Percentiles rank a stretch among this genome's conserved stretches.
phyloP scores from a whole-genome alignment of 2,888 invertebrate species.

The Mythimna loreyi region DNA sequence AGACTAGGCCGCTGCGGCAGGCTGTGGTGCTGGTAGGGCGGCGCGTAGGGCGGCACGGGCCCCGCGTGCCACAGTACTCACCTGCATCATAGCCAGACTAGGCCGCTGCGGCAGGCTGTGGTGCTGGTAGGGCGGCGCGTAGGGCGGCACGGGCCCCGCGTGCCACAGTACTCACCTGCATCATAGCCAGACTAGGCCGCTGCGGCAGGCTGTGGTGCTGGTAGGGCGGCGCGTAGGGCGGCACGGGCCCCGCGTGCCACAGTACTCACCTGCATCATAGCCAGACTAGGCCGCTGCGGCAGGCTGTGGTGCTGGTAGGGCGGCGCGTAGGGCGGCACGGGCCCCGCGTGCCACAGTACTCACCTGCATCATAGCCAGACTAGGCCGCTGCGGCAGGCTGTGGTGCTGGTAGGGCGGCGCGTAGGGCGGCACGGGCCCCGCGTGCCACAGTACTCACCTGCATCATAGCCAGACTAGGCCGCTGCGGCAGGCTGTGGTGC shows the following conservation, averaged over 20 bases:
- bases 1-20: constrained; percentile 93
- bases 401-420: constrained; percentile 94
- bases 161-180: constrained; percentile 92
- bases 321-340: constrained; percentile 92
- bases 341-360: constrained; percentile 62
- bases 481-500: constrained; percentile 92
- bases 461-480: constrained; percentile 96
- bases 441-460: constrained; percentile 90
- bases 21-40: constrained; percentile 95
- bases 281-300: constrained; percentile 93
- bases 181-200: constrained; percentile 95
- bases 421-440: constrained; percentile 91
- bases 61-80: constrained; percentile 76
- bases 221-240: constrained; percentile 95
- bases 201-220: constrained; percentile 93
- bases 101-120: constrained; percentile 94
- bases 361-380: constrained; percentile 97
- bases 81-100: constrained; percentile 96
- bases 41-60: constrained; percentile 92
- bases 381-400: constrained; percentile 93
- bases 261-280: constrained; percentile 95
- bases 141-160: constrained; percentile 89
- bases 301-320: constrained; percentile 95
- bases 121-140: constrained; percentile 94
- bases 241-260: constrained; percentile 79